Evolutionary conservation across 2,113 vertebrate genomes (phyloP).

Genomic region (Megaleporinus macrocephalus): DNA sequence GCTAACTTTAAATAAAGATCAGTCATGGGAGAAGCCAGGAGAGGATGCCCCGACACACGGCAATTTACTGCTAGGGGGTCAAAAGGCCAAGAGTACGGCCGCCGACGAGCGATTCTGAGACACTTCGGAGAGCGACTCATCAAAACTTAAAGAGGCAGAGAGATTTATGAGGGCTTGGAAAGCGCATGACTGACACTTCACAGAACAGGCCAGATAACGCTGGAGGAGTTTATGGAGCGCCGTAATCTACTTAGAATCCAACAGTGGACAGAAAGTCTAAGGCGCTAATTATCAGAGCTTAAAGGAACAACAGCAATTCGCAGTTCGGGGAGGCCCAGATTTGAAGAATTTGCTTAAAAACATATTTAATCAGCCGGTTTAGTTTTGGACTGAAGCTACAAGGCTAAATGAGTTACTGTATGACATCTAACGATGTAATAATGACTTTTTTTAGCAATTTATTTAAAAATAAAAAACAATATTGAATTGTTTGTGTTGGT

Average conservation of each 20-base stretch:
- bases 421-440: no score
- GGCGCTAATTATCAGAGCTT: background rate
- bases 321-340: no score
- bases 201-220: background rate
- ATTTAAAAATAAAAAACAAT: no score
- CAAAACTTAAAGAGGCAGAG: conserved; percentile 2
- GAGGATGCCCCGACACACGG: conserved; percentile 41
- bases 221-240: background rate
- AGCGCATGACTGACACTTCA: background rate
- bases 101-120: conserved; percentile 26
- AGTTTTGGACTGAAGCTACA: no score
- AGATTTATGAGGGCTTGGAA: background rate
- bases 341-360: no score
- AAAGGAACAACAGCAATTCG: background rate
- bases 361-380: no score
- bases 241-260: background rate
- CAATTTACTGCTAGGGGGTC: conserved; percentile 56
- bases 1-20: conserved; percentile 68
- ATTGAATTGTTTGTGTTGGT: no score
- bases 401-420: no score
- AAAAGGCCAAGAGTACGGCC: conserved; percentile 57
- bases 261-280: background rate
- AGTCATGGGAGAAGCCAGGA: conserved; percentile 57
- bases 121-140: conserved; percentile 18
- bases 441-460: no score